Evolutionary conservation across 2,113 vertebrate species (phyloP).

Genomic region (Pseudopodoces humilis): DNA sequence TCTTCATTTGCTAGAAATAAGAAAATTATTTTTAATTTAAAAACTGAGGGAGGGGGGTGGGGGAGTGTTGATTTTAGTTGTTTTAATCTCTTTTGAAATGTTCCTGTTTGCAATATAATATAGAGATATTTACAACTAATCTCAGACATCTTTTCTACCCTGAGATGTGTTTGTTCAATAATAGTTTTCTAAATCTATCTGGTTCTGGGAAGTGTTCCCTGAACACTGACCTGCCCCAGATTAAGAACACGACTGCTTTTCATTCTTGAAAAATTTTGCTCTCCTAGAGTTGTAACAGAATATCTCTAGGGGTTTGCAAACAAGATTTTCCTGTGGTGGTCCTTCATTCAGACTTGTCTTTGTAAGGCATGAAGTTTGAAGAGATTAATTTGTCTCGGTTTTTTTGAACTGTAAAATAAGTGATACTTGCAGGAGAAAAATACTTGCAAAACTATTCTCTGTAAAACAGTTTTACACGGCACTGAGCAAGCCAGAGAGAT

Average conservation of each 20-base stretch:
- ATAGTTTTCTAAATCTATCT: background rate
- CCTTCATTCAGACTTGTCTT: background rate
- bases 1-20: background rate
- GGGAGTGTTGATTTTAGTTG: background rate
- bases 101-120: background rate
- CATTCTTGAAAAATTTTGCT: background rate
- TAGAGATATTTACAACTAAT: background rate
- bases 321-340: background rate
- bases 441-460: background rate
- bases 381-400: background rate
- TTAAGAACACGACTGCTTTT: background rate
- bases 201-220: background rate
- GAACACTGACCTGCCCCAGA: background rate
- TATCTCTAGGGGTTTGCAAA: background rate
- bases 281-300: background rate
- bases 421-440: background rate
- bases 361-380: background rate
- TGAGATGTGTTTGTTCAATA: background rate
- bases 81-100: background rate
- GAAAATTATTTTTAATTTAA: background rate
- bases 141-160: background rate
- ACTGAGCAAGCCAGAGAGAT: background rate
- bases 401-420: background rate
- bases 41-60: accelerated
- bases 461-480: background rate